A percentile compares a stretch with the other conserved stretches of the same genome.
phyloP scores from a whole-genome alignment of 2,113 vertebrate species.

The Cebidichthys violaceus region DNA sequence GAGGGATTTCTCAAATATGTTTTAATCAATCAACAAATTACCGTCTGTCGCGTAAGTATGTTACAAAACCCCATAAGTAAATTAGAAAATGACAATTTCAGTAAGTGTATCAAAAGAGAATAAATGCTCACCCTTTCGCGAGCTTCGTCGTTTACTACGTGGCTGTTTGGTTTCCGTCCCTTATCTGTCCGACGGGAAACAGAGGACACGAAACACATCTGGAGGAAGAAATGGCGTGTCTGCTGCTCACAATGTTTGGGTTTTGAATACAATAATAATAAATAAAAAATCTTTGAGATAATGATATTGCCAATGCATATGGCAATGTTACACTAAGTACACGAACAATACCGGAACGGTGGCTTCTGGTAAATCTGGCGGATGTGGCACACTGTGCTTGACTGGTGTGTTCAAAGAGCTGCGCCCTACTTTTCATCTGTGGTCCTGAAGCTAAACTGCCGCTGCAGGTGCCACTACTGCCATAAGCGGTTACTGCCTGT shows the following conservation, averaged over 20 bases:
- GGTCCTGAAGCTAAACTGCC: slow-evolving; percentile 7
- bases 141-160: slow-evolving; percentile 80
- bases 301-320: not conserved
- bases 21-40: not conserved
- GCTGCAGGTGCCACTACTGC: not conserved
- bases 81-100: slow-evolving; percentile 55
- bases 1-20: slow-evolving; percentile 5
- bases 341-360: slow-evolving; percentile 12
- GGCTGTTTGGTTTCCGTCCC: slow-evolving; percentile 78
- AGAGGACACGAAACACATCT: not conserved
- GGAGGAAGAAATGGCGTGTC: not conserved
- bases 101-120: slow-evolving; percentile 33
- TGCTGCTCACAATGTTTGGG: not conserved
- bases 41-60: not conserved
- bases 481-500: not conserved
- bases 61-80: not conserved
- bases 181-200: slow-evolving; percentile 76
- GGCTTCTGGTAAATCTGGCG: not conserved
- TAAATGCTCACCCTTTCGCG: slow-evolving; percentile 67
- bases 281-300: accelerated
- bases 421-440: slow-evolving; percentile 17
- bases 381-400: slow-evolving; percentile 19
- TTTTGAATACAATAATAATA: not conserved
- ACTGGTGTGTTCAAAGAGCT: slow-evolving; percentile 42
- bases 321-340: not conserved